These are phyloP conservation scores for Plectus sambesii DNA, from an alignment of 1,140 invertebrate genomes.

Conservation along the genomic window DNA sequence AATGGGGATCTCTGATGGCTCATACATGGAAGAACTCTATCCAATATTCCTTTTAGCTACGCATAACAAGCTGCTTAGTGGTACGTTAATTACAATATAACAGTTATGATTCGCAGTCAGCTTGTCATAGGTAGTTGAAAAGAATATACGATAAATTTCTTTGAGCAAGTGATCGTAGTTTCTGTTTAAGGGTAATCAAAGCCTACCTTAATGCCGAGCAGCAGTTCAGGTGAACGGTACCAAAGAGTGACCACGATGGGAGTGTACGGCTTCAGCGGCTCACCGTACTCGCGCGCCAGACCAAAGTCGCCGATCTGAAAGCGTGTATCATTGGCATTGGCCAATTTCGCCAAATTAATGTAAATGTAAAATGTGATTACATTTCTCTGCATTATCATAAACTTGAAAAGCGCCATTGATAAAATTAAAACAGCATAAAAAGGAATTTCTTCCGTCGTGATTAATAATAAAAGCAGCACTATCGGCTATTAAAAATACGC, in stretches of 20 bases:
- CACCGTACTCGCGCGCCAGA: slow-evolving; percentile 90
- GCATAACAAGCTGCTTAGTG: too few species aligned
- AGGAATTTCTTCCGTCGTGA: background rate
- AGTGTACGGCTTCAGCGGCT: slow-evolving; percentile 86
- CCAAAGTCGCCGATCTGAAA: slow-evolving; percentile 86
- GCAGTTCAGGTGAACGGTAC: slow-evolving; percentile 85
- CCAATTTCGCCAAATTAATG: too few species aligned
- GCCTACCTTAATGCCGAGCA: slow-evolving; percentile 63
- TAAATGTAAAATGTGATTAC: too few species aligned
- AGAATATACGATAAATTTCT: too few species aligned
- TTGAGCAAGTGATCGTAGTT: background rate
- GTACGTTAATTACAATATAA: too few species aligned
- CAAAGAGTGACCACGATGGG: slow-evolving; percentile 93
- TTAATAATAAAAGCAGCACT: slow-evolving; percentile 15
- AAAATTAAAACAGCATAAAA: background rate
- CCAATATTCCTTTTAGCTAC: slow-evolving; percentile 3
- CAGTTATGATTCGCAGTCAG: too few species aligned
- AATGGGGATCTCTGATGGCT: too few species aligned
- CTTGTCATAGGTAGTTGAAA: too few species aligned
- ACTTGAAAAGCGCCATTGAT: background rate
- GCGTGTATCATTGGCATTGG: slow-evolving; percentile 10
- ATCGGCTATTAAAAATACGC: background rate
- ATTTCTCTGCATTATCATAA: background rate
- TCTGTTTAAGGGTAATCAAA: slow-evolving; percentile 2
- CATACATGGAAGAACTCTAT: background rate